Percentiles rank a stretch among this genome's conserved stretches.
phyloP scores from a whole-genome alignment of 2,797 vertebrate species.

The Lycodopsis pacificus region DNA sequence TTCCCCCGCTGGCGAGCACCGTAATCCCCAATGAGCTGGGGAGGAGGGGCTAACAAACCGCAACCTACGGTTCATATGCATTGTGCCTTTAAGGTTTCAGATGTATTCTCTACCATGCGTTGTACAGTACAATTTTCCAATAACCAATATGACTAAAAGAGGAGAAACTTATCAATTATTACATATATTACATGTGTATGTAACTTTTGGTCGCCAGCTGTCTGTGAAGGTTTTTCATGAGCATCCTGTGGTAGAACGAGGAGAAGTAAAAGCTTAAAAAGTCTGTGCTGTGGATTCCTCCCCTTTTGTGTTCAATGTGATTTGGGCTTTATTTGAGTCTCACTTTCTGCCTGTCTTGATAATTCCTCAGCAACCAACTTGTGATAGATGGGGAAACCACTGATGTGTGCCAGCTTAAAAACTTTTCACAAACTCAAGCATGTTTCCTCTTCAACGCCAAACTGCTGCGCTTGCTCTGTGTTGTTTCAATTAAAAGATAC shows the following conservation, averaged over 20 bases:
- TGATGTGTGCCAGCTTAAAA: conserved; percentile 10
- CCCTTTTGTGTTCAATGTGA: neutral
- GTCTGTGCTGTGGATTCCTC: neutral
- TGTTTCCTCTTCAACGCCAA: conserved; percentile 1
- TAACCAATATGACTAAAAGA: neutral
- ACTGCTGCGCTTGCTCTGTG: neutral
- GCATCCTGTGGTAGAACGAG: neutral
- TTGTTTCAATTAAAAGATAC: neutral
- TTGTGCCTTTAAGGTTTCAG: neutral
- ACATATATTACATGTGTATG: neutral
- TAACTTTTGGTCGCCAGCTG: neutral
- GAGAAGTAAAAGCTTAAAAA: neutral
- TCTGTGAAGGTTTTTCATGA: neutral
- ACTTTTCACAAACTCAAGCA: neutral
- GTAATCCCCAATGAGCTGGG: neutral
- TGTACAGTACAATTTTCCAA: neutral
- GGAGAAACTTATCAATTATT: neutral
- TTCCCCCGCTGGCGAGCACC: neutral
- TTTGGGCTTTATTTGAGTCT: neutral
- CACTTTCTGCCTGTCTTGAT: neutral
- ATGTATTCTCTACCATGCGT: neutral
- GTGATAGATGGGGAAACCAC: neutral
- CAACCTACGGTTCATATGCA: neutral
- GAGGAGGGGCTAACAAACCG: neutral
- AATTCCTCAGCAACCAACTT: conserved; percentile 8